A percentile compares a stretch with the other conserved stretches of the same genome.
phyloP scores from a whole-genome alignment of 2,797 vertebrate genomes.

The Rhinoraja longicauda region DNA sequence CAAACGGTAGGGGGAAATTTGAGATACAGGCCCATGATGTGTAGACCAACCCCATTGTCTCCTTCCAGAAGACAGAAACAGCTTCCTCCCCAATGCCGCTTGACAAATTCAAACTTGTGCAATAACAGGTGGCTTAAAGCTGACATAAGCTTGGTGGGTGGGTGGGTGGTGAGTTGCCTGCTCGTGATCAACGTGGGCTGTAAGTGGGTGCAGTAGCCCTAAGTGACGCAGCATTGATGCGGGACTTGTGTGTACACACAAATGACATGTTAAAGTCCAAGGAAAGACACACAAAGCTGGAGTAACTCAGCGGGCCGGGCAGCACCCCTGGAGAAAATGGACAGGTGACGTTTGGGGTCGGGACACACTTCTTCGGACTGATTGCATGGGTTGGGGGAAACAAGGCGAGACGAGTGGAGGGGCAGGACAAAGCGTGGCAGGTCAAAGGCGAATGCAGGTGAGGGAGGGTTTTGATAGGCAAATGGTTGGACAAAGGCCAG shows the following conservation, averaged over 20 bases:
- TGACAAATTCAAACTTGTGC: background rate
- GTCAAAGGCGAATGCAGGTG: no score
- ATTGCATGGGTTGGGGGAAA: no score
- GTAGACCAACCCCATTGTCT: background rate
- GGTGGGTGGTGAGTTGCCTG: background rate
- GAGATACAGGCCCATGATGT: background rate
- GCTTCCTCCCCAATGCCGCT: background rate
- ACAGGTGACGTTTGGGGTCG: no score
- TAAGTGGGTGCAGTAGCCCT: background rate
- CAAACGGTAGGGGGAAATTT: background rate
- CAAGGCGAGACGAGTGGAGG: no score
- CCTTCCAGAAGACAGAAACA: background rate
- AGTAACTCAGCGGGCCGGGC: no score
- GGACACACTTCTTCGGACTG: no score
- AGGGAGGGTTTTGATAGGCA: no score
- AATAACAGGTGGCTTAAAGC: background rate
- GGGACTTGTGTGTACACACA: background rate
- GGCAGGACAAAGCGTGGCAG: no score
- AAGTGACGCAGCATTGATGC: background rate
- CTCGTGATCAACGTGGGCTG: background rate
- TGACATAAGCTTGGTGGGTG: background rate
- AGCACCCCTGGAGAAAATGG: no score
- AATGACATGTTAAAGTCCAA: no score
- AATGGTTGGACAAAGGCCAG: no score
- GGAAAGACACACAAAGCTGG: no score